These are phyloP conservation scores for Plotosus lineatus DNA, from an alignment of 2,113 vertebrate genomes.

Conservation along the genomic window DNA sequence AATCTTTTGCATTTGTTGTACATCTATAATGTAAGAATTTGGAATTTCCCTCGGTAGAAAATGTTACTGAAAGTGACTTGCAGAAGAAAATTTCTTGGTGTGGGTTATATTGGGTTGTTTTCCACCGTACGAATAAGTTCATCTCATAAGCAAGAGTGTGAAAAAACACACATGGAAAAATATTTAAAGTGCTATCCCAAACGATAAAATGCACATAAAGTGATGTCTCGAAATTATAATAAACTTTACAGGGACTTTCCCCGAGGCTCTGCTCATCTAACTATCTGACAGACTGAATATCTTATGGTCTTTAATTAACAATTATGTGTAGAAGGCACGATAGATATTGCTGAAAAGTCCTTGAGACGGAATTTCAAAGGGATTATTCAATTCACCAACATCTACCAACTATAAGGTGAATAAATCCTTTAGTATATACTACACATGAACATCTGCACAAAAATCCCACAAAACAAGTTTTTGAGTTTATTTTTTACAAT, in stretches of 20 bases:
- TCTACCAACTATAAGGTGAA: too few species aligned
- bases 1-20: not conserved
- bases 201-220: not conserved
- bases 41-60: not conserved
- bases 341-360: too few species aligned
- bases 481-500: too few species aligned
- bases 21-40: not conserved
- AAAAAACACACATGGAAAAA: not conserved
- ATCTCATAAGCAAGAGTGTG: not conserved
- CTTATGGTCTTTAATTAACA: not conserved
- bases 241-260: not conserved
- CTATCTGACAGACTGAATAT: not conserved
- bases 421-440: too few species aligned
- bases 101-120: not conserved
- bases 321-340: not conserved
- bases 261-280: not conserved
- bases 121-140: not conserved
- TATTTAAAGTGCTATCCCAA: not conserved
- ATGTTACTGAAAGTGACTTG: not conserved
- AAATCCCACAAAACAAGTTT: too few species aligned
- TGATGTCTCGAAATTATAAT: not conserved
- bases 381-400: too few species aligned
- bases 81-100: not conserved
- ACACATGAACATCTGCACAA: too few species aligned
- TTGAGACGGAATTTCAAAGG: too few species aligned